Evolutionary conservation across 2,888 invertebrate species (phyloP).

Genomic region (Lagria hirta): DNA sequence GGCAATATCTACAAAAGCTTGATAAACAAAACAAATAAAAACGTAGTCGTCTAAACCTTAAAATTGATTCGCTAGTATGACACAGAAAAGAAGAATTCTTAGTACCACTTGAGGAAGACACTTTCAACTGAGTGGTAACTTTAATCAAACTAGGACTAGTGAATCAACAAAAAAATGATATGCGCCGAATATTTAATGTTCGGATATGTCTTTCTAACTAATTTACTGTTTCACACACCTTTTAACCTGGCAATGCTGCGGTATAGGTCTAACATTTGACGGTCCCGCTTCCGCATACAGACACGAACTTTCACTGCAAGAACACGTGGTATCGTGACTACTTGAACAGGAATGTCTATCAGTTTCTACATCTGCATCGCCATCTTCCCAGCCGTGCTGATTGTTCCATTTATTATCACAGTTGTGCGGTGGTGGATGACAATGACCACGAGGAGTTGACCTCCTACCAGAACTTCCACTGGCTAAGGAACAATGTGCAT

Average conservation of each 20-base stretch:
- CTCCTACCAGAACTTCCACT: constrained; percentile 50
- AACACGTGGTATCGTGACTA: constrained; percentile 62
- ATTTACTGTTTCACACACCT: constrained; percentile 36
- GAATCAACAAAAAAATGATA: constrained; percentile 21
- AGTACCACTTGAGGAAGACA: constrained; percentile 23
- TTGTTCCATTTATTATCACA: constrained; percentile 51
- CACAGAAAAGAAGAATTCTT: constrained; percentile 24
- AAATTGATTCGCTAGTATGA: constrained; percentile 21
- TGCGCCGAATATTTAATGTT: not conserved
- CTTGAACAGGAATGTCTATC: constrained; percentile 56
- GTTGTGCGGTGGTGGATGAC: constrained; percentile 45
- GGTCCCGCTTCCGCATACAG: constrained; percentile 63
- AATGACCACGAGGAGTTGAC: constrained; percentile 46
- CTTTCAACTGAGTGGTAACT: constrained; percentile 34
- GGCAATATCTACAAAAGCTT: constrained; percentile 36
- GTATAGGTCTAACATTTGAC: constrained; percentile 39
- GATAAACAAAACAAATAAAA: constrained; percentile 11
- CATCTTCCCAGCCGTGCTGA: constrained; percentile 50
- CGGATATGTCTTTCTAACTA: constrained; percentile 19
- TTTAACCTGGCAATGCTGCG: constrained; percentile 43
- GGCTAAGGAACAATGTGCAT: constrained; percentile 49
- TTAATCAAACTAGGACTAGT: constrained; percentile 37
- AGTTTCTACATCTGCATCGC: constrained; percentile 55
- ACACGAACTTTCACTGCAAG: constrained; percentile 65
- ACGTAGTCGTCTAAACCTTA: constrained; percentile 15